Evolutionary conservation across 2,113 vertebrate genomes (phyloP).

Genomic region (Lampris incognitus): DNA sequence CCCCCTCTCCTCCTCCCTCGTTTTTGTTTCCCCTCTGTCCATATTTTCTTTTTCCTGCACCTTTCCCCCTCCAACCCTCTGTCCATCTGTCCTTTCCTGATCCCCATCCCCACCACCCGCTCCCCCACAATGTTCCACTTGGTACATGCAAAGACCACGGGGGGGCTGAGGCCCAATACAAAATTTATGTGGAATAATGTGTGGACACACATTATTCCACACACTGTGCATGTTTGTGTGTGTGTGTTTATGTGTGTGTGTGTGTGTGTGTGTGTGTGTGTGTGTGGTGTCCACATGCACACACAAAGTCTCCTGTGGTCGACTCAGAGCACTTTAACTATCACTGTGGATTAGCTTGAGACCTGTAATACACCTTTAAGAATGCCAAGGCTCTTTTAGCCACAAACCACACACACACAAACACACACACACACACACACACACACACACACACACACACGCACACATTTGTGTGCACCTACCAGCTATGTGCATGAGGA

Average conservation of each 20-base stretch:
- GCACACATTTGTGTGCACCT: neutral
- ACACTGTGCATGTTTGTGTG: too few species aligned
- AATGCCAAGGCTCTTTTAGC: constrained; percentile 87
- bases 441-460: neutral
- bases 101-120: constrained; percentile 14
- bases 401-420: constrained; percentile 81
- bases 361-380: constrained; percentile 92
- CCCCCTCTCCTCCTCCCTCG: neutral
- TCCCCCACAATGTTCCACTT: neutral
- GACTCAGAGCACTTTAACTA: constrained; percentile 90
- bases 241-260: too few species aligned
- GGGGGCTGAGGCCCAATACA: constrained; percentile 79
- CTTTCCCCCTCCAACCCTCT: neutral
- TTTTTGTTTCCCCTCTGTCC: neutral
- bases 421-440: constrained; percentile 16
- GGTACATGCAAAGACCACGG: constrained; percentile 57
- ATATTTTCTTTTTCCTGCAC: neutral
- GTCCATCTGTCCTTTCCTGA: constrained; percentile 13
- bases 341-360: constrained; percentile 92
- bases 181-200: constrained; percentile 89
- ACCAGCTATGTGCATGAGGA: too few species aligned
- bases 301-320: constrained; percentile 81
- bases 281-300: constrained; percentile 13
- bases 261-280: too few species aligned
- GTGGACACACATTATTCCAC: constrained; percentile 20